phyloP scores from a whole-genome alignment of 1,140 invertebrate genomes.

The Xylocopa sonorina region DNA sequence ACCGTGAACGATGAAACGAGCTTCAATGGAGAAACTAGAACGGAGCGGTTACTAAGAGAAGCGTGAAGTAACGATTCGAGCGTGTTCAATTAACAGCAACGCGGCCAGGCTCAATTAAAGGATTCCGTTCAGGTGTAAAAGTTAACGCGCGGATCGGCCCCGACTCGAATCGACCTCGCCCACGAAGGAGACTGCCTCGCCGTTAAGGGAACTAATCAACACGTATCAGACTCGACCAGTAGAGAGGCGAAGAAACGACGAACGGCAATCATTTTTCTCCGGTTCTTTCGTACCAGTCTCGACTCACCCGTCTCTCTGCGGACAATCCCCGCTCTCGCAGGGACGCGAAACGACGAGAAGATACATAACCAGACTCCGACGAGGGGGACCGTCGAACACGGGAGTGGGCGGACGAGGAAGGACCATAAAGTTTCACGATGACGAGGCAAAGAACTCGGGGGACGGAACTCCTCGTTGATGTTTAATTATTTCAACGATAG shows the following conservation, averaged over 20 bases:
- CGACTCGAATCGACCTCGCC: conserved; percentile 18
- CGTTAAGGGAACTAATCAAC: conserved; percentile 62
- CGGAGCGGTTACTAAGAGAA: background rate
- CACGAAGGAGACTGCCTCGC: conserved; percentile 35
- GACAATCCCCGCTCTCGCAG: background rate
- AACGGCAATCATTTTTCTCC: conserved; percentile 33
- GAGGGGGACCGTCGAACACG: too few relatives aligned
- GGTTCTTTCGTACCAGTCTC: background rate
- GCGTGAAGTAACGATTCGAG: conserved; percentile 56
- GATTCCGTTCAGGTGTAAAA: conserved; percentile 55
- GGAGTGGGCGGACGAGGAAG: background rate
- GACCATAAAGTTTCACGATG: background rate
- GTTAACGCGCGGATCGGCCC: conserved; percentile 55
- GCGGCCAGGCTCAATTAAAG: conserved; percentile 51
- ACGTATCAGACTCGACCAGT: conserved; percentile 29
- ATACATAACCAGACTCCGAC: background rate
- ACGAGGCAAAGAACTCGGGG: background rate
- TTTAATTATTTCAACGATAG: conserved; percentile 36
- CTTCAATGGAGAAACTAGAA: background rate
- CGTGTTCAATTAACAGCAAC: conserved; percentile 61
- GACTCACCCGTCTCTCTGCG: background rate
- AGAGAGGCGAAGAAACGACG: background rate
- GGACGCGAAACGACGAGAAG: too few relatives aligned
- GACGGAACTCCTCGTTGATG: background rate
- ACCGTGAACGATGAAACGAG: background rate